Conservation (phyloP, 2,888 invertebrate genomes). For the Acanthosoma haemorrhoidale region DNA sequence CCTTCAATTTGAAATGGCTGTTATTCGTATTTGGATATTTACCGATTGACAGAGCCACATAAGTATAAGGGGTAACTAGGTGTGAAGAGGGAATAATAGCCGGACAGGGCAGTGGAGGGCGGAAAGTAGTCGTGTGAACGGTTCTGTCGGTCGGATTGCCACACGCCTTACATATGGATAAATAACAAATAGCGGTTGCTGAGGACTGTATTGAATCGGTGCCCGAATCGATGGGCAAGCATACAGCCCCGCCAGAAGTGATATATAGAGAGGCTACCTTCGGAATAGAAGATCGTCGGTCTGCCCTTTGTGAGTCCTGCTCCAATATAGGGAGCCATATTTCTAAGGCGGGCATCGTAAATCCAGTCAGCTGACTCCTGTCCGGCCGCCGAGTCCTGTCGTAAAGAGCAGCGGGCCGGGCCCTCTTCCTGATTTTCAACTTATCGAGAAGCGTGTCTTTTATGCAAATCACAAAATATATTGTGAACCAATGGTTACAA, state of each 20-base stretch:
- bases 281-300: background rate
- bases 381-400: background rate
- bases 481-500: too few species aligned
- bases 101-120: background rate
- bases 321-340: conserved; percentile 5
- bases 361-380: conserved; percentile 9
- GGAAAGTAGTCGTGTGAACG: too few species aligned
- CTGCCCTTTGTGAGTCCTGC: background rate
- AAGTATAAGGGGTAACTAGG: background rate
- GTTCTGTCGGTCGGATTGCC: too few species aligned
- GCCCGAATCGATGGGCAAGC: too few species aligned
- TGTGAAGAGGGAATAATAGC: background rate
- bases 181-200: conserved; percentile 5
- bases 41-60: too few species aligned
- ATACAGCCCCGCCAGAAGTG: background rate
- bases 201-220: conserved; percentile 6
- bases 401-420: too few species aligned
- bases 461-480: too few species aligned
- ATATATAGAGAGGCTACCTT: background rate
- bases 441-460: too few species aligned
- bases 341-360: background rate
- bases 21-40: too few species aligned
- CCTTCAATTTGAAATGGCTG: too few species aligned
- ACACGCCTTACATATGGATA: background rate
- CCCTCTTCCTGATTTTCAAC: too few species aligned